Evolutionary conservation across 2,888 invertebrate species (phyloP).

Genomic region (Halictus quadricinctus): DNA sequence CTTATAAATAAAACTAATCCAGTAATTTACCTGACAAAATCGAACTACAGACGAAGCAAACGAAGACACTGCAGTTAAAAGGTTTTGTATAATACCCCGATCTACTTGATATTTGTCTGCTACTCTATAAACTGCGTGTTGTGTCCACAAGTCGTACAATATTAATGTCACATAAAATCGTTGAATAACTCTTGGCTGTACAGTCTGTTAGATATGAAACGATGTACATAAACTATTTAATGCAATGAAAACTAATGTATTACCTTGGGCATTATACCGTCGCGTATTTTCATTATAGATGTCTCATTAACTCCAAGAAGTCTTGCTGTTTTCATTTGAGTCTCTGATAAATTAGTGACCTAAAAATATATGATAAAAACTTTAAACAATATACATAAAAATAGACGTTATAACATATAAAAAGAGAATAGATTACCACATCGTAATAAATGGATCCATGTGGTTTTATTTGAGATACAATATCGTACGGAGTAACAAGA

Average conservation of each 20-base stretch:
- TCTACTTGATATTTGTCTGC: slow-evolving; percentile 89
- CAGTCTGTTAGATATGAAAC: slow-evolving; percentile 82
- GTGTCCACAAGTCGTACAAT: slow-evolving; percentile 90
- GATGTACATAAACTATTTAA: slow-evolving; percentile 12
- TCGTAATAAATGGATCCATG: slow-evolving; percentile 85
- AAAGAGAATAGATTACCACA: slow-evolving; percentile 83
- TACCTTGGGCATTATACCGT: slow-evolving; percentile 78
- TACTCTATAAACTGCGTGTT: slow-evolving; percentile 86
- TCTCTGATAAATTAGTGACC: slow-evolving; percentile 86
- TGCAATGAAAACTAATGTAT: slow-evolving; percentile 11
- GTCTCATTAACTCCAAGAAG: slow-evolving; percentile 91
- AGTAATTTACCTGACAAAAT: slow-evolving; percentile 87
- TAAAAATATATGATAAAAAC: slow-evolving; percentile 74
- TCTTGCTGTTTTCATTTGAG: slow-evolving; percentile 87
- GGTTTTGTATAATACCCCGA: slow-evolving; percentile 91
- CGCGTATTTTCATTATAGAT: slow-evolving; percentile 73
- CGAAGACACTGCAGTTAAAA: slow-evolving; percentile 88
- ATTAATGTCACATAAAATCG: slow-evolving; percentile 94
- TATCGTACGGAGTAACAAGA: slow-evolving; percentile 91
- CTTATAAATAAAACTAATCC: background rate
- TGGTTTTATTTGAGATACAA: slow-evolving; percentile 84
- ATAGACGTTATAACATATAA: slow-evolving; percentile 34
- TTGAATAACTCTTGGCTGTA: slow-evolving; percentile 86
- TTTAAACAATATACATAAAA: slow-evolving; percentile 14
- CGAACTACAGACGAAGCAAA: slow-evolving; percentile 90